Evolutionary conservation across 2,113 vertebrate species (phyloP).

Genomic region (Mastomys natalensis): DNA sequence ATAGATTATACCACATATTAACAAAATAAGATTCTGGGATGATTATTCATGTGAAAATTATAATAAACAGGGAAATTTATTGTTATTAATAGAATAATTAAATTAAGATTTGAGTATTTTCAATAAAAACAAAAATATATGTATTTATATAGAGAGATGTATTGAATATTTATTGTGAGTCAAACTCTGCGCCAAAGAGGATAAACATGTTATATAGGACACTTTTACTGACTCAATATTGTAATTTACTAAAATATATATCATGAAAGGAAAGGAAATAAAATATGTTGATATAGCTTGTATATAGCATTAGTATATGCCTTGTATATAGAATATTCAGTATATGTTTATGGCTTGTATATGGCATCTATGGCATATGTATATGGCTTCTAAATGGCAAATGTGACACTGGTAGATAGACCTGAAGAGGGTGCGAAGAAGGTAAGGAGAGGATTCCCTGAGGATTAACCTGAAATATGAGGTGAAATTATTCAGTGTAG

Average conservation of each 20-base stretch:
- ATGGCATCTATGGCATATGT: no score
- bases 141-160: no score
- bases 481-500: background rate
- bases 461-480: background rate
- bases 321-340: no score
- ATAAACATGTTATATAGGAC: background rate
- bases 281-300: background rate
- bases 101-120: background rate
- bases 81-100: conserved; percentile 7
- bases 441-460: background rate
- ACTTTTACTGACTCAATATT: background rate
- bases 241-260: background rate
- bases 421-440: accelerated
- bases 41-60: background rate
- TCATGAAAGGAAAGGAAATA: background rate
- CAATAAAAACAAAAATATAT: background rate
- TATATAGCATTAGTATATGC: no score
- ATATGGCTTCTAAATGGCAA: background rate
- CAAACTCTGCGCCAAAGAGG: background rate
- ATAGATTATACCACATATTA: background rate
- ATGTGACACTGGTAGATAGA: background rate
- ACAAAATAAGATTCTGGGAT: background rate
- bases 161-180: background rate
- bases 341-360: no score
- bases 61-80: background rate